Evolutionary conservation across 2,888 invertebrate species (phyloP), one percentile per base, ranked within the genome.

Genomic region (Hydropsyche betteni): DNA sequence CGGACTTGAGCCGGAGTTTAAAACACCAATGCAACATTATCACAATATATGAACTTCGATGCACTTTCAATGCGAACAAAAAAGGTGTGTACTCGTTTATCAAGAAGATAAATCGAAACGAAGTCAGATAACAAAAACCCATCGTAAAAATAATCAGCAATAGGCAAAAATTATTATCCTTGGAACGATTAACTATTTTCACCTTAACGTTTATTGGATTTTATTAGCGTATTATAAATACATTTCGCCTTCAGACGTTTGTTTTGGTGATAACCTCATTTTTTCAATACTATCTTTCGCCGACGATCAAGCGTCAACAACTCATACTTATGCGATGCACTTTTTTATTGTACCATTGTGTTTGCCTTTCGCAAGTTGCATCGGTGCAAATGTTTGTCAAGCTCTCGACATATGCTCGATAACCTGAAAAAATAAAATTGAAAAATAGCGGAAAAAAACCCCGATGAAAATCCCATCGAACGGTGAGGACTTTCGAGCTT

Each of bases 201-300:
- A 44, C 44, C 44, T 44, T 44, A 24, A 24, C 24, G 24, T 24
- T 10, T 44, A 1, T 44, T 44, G 7, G 44, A 8, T 44, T 44
- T 44, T 44, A 44, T 44, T 2, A 44, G 44, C 10, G 3, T 44
- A 44, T 44, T 44, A 8, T 58, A 16, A 16, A 16, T 4, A 4
- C 14, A 16, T 24, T 16, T 58, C 24, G 14, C 64, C 64, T 64
- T 64, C 34, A 64, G 36, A 36, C 36, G 12, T 64, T 64, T 64
- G n/a, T 34, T 64, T 64, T 64, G 64, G 34, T 5, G 64, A 64
- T 64, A 64, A 64, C 64, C 64, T 64, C 64, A n/a, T 64, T 64
- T 36, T 64, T 64, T 34, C 34, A 16, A 16, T 61, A 33, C 16
- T 61, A 55, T 55, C 16, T 55, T 55, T 1, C 12, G 10, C 33